Evolutionary conservation across 2,797 vertebrate genomes (phyloP).

Genomic region (Anguilla obscura): DNA sequence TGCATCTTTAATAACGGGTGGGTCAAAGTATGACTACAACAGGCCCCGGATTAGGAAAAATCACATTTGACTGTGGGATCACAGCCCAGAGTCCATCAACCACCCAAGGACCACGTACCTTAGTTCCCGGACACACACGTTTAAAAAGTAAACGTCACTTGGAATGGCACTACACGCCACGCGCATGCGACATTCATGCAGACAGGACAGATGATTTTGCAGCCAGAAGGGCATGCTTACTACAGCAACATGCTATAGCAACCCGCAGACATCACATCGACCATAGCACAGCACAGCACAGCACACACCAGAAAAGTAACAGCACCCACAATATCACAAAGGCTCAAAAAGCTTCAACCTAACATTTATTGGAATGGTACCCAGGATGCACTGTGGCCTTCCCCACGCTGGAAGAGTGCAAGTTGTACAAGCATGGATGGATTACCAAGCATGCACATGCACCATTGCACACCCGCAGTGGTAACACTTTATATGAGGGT

Average conservation of each 20-base stretch:
- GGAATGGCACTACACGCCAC: neutral
- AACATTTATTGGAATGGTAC: constrained; percentile 30
- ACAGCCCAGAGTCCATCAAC: neutral
- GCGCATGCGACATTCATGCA: neutral
- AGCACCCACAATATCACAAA: constrained; percentile 35
- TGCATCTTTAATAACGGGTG: neutral
- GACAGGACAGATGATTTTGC: neutral
- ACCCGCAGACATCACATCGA: neutral
- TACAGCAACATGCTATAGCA: too few relatives aligned
- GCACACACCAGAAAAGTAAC: neutral
- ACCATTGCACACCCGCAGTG: neutral
- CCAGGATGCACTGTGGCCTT: constrained; percentile 30
- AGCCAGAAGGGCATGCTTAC: neutral
- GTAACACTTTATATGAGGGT: neutral
- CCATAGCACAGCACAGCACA: too few relatives aligned
- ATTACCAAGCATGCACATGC: constrained; percentile 21
- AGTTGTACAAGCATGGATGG: constrained; percentile 27
- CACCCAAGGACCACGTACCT: neutral
- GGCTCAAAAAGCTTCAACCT: neutral
- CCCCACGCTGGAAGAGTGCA: constrained; percentile 14
- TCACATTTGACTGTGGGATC: too few relatives aligned
- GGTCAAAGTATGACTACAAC: neutral
- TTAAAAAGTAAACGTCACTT: neutral
- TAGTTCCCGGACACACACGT: neutral
- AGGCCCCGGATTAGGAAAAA: neutral